Percentiles rank a stretch among this genome's conserved stretches.
phyloP scores from a whole-genome alignment of 1,140 invertebrate genomes.

The Drosophila nasuta region DNA sequence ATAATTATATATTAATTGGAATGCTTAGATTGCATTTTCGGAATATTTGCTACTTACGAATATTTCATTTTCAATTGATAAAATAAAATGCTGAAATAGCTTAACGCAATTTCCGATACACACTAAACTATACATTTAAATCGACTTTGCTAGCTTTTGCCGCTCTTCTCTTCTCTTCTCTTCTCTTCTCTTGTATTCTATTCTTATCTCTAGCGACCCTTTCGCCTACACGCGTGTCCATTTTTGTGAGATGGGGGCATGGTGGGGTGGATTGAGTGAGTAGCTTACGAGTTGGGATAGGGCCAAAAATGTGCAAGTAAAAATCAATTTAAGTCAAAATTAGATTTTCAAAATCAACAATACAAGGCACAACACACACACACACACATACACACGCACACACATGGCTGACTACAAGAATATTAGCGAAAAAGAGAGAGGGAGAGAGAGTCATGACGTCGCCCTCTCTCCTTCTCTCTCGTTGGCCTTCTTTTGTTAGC shows the following conservation, averaged over 20 bases:
- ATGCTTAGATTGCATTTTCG: too few species aligned
- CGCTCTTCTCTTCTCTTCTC: not conserved
- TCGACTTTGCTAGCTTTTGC: too few species aligned
- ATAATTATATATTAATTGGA: too few species aligned
- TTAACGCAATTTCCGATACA: too few species aligned
- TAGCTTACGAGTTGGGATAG: not conserved
- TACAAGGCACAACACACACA: slow-evolving; percentile 28
- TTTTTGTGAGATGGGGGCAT: not conserved
- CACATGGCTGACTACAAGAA: slow-evolving; percentile 48
- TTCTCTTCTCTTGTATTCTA: not conserved
- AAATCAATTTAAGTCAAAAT: slow-evolving; percentile 81
- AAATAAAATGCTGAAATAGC: too few species aligned
- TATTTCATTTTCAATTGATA: too few species aligned
- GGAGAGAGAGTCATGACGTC: too few species aligned
- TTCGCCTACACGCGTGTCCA: not conserved
- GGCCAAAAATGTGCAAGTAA: slow-evolving; percentile 47
- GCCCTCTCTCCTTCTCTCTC: too few species aligned
- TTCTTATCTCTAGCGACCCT: not conserved
- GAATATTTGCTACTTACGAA: too few species aligned
- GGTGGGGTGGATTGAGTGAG: not conserved
- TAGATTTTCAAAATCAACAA: slow-evolving; percentile 80
- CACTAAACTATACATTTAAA: too few species aligned
- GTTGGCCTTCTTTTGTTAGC: not conserved
- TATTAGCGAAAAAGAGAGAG: slow-evolving; percentile 13
- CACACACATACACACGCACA: slow-evolving; percentile 20